Base-by-base conservation (phyloP, 2,797 vertebrate species). In the Triplophysa bombifrons region DNA sequence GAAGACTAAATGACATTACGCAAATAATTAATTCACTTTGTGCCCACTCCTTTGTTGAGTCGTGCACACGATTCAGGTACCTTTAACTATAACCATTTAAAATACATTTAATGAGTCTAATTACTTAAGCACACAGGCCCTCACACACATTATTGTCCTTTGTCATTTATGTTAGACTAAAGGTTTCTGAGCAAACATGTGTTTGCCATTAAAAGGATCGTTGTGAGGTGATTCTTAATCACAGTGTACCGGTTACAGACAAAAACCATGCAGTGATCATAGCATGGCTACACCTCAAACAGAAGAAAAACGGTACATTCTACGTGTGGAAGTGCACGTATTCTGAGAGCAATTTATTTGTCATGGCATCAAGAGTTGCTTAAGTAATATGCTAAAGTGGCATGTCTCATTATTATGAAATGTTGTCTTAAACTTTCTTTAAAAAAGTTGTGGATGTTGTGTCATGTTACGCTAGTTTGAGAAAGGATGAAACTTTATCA, bases 121-220 rank as follows among this genome's bases (percentile, higher is more conserved):
- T 71, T 71, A 53, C 30, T 25, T 50, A n/a, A 69, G 66, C 34
- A 65, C 27, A 38, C 55, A 74, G 11, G 44, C 38, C 71, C 34
- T 20, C 9, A 44, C 34, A 30, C 44, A 76, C 74, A 60, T 76
- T 76, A 65, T 60, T 48, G 17, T 64, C 13, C 25, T 19, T 14
- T 19, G 64, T 44, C 69, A 65, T 64, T 79, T 27, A 41, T 61
- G 61, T 64, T 74, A 30, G 12, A 64, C 17, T 50, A 3, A 56
- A 8, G 3, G 4, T 34, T 78, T 72, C 22, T 63, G 55, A 34
- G 44, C 64, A 48, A 69, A 30, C 65, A 82, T 78, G 55, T 78
- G 81, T 78, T 74, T 78, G 65, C 76, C 48, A 65, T 74, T 82
- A 44, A 69, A 73, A 53, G 34, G 71, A 64, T 64, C 16, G n/a